Evolutionary conservation across 2,797 vertebrate species (phyloP).

Genomic region (Malurus splendens): DNA sequence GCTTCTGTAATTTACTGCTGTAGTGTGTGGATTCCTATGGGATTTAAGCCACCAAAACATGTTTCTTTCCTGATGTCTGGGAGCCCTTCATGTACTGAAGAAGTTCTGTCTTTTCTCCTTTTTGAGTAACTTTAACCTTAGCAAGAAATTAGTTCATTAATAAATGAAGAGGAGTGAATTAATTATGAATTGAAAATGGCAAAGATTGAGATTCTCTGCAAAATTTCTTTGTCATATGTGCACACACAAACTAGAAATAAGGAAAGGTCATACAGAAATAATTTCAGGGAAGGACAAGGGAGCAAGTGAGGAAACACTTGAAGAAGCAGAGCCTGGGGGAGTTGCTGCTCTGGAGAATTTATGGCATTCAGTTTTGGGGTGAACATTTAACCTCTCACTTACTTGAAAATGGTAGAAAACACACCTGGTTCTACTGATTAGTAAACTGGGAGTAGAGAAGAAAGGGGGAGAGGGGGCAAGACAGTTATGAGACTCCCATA

Average conservation of each 20-base stretch:
- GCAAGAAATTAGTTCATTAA: conserved; percentile 41
- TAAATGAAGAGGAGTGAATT: conserved; percentile 23
- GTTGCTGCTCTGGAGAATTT: neutral
- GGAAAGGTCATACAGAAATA: neutral
- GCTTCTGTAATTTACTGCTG: neutral
- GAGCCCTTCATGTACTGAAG: neutral
- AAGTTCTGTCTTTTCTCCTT: neutral
- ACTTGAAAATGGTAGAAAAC: neutral
- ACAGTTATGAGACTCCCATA: neutral
- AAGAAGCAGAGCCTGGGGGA: neutral
- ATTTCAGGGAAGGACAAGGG: neutral
- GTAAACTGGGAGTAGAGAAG: neutral
- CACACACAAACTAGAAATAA: neutral
- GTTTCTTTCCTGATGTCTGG: neutral
- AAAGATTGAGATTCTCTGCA: neutral
- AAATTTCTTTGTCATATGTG: neutral
- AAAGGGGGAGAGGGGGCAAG: accelerated
- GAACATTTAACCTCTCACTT: neutral
- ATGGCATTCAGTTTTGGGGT: neutral
- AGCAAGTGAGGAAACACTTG: neutral
- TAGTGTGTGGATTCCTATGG: neutral
- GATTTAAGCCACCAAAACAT: neutral
- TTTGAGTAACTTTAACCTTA: neutral
- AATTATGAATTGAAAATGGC: conserved; percentile 5
- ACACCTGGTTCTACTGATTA: neutral